Evolutionary conservation across 2,888 invertebrate species (phyloP), one percentile per base, ranked within the genome.

Genomic region (Eilema griseolum): DNA sequence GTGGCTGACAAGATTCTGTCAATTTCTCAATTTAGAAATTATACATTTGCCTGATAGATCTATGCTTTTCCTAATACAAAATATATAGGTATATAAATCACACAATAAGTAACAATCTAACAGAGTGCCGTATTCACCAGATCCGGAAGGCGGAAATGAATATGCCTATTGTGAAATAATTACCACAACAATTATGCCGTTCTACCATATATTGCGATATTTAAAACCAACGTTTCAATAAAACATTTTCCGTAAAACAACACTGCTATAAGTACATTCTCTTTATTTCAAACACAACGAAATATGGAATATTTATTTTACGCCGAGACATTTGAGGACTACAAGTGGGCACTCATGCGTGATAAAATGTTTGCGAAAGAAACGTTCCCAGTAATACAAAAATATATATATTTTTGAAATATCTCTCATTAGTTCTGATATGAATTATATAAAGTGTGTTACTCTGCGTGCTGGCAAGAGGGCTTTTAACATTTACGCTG

Each of bases 341-440:
- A 77, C 52, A 73, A 71, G 70, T 26, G 71, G 67, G 66, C 64
- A 76, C 73, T 82, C 70, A 72, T 31, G 16, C 64, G 68, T 72
- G 70, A 73, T 61, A 73, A 82, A 75, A 75, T 74, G 65, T 82
- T 74, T 68, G 63, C 65, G 60, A 73, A 72, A 70, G 63, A 65
- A 28, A 65, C 72, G 67, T 67, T 68, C 57, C 56, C 41, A 23
- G 31, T 52, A 66, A 75, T 28, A 72, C 71, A 62, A 46, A 62
- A 60, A 63, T 23, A 70, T 69, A 70, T 69, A 77, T 74, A 79
- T 71, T 41, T 65, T 41, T 26, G 52, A 70, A 75, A 78, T 70
- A 75, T 65, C 67, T 59, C 74, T 80, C 72, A 82, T 82, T 80
- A 80, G 75, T 71, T 72, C 28, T 73, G 65, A 72, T 73, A 73